Evolutionary conservation across 2,797 vertebrate species (phyloP).

Genomic region (Anableps anableps): DNA sequence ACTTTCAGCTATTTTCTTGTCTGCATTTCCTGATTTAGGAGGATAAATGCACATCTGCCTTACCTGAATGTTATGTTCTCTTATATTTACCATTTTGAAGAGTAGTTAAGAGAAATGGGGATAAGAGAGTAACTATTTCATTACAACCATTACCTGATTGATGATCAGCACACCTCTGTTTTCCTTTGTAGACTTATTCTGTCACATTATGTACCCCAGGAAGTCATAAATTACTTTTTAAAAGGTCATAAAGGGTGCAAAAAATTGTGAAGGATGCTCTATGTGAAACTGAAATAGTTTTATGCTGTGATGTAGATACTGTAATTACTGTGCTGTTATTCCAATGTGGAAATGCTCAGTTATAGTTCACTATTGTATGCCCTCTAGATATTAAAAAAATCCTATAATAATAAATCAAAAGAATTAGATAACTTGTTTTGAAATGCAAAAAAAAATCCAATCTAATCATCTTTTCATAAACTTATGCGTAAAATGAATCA

Average conservation of each 20-base stretch:
- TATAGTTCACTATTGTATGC: background rate
- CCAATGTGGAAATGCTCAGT: background rate
- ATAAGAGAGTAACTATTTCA: background rate
- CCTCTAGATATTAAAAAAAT: background rate
- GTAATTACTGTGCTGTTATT: background rate
- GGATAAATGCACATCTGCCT: background rate
- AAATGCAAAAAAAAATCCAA: slow-evolving; percentile 1
- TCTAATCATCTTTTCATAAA: background rate
- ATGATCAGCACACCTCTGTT: background rate
- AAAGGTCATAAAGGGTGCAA: background rate
- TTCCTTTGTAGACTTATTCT: background rate
- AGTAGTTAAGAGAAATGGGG: background rate
- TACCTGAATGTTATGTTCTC: background rate
- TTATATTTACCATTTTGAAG: background rate
- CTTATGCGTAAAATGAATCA: background rate
- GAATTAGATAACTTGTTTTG: background rate
- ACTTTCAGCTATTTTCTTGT: no score
- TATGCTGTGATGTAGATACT: background rate
- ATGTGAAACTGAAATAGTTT: background rate
- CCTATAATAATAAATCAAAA: background rate
- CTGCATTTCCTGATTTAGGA: background rate
- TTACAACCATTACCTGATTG: background rate
- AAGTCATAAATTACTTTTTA: background rate
- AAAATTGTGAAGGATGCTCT: background rate
- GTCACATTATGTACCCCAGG: background rate